A percentile compares a stretch with the other conserved stretches of the same genome.
Evolutionary conservation across 1,140 invertebrate species (phyloP).

Genomic region (Argopecten irradians): DNA sequence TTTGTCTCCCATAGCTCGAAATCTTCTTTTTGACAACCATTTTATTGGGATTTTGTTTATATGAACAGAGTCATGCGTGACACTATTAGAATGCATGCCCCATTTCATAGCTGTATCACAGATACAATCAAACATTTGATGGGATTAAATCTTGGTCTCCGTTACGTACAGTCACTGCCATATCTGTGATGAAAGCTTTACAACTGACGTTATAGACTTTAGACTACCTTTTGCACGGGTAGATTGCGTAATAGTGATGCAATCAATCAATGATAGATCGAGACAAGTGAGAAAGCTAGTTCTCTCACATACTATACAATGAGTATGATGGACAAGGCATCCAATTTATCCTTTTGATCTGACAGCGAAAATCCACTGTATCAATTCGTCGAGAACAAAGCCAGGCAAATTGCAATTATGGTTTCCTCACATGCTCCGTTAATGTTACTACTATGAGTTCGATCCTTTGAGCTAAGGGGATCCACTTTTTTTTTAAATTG

Average conservation of each 20-base stretch:
- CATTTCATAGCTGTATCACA: slow-evolving; percentile 7
- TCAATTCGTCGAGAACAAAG: neutral
- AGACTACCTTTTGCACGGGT: neutral
- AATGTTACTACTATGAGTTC: neutral
- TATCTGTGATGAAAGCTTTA: neutral
- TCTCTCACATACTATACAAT: neutral
- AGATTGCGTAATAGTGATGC: neutral
- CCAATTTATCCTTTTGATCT: neutral
- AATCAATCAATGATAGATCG: neutral
- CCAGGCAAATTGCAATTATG: neutral
- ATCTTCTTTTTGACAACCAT: neutral
- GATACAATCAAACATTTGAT: neutral
- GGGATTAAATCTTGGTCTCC: neutral
- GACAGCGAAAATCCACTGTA: neutral
- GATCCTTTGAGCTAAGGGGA: neutral
- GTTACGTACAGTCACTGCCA: neutral
- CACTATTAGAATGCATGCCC: neutral
- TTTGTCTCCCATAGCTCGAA: neutral
- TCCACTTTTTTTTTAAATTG: neutral
- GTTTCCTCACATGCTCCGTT: neutral
- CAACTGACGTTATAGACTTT: neutral
- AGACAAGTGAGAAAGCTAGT: neutral
- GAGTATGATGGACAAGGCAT: neutral
- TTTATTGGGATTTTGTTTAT: neutral
- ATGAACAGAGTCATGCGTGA: neutral